A percentile compares a stretch with the other conserved stretches of the same genome.
These are phyloP conservation scores for Dendrocincla fuliginosa DNA, from an alignment of 2,797 vertebrate genomes.

Conservation along the genomic window DNA sequence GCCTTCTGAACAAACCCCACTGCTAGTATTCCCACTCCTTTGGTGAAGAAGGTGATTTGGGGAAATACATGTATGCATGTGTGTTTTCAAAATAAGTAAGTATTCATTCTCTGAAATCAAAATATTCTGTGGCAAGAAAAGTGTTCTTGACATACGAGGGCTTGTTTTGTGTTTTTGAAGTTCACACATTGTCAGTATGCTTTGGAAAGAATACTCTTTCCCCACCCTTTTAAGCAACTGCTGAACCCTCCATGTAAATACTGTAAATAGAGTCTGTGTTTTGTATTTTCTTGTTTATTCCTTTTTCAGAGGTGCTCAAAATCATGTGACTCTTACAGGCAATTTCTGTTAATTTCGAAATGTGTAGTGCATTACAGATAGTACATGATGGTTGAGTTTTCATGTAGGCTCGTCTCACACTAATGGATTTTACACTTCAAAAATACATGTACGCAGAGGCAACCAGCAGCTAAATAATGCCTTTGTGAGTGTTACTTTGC, in stretches of 20 bases:
- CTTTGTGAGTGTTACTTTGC: slow-evolving; percentile 7
- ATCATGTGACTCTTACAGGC: neutral
- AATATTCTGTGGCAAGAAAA: neutral
- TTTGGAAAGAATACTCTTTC: neutral
- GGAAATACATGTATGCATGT: neutral
- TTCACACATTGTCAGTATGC: neutral
- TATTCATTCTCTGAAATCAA: neutral
- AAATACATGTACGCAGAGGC: neutral
- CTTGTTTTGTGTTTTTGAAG: neutral
- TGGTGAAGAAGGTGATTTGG: neutral
- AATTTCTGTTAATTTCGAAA: slow-evolving; percentile 1
- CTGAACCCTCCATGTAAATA: neutral
- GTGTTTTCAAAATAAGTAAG: neutral
- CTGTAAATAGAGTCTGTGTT: neutral
- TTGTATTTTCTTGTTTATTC: neutral
- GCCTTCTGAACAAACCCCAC: neutral
- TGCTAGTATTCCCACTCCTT: neutral
- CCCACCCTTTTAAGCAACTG: neutral
- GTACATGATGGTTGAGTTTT: neutral
- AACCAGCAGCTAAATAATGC: neutral
- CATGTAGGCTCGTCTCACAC: neutral
- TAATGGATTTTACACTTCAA: slow-evolving; percentile 17
- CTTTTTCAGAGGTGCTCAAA: neutral
- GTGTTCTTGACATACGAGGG: fast-evolving
- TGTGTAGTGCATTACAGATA: neutral